Evolutionary conservation across 2,113 vertebrate genomes (phyloP).

Genomic region (Petromus typicus): DNA sequence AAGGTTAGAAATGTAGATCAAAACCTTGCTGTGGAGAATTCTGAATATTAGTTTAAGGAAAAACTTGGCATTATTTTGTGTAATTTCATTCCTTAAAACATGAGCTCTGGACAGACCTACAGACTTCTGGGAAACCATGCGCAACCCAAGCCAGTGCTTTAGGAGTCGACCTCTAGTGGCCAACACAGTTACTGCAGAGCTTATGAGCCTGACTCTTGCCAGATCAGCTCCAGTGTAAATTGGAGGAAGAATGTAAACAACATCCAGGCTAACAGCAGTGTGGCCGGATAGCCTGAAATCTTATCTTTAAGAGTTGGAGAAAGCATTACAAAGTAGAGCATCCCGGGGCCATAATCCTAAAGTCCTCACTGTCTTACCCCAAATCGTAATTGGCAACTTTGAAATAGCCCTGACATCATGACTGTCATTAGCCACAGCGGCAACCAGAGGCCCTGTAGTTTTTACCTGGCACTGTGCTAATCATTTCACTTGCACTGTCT

Average conservation of each 20-base stretch:
- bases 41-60: background rate
- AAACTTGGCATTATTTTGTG: background rate
- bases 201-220: background rate
- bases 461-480: background rate
- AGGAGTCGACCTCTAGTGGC: constrained; percentile 76
- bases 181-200: constrained; percentile 63
- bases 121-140: background rate
- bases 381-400: background rate
- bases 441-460: background rate
- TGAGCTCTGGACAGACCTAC: background rate
- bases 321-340: background rate
- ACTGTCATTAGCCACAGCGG: background rate
- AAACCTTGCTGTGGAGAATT: background rate
- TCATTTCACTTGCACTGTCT: background rate
- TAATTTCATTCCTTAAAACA: background rate
- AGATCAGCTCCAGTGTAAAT: background rate
- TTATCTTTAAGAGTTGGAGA: background rate
- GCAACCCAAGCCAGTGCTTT: background rate
- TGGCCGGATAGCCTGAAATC: background rate
- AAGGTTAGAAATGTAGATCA: background rate
- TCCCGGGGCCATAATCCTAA: background rate
- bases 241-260: background rate
- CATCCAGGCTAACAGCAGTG: background rate
- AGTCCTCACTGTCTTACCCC: background rate
- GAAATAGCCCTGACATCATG: background rate